A percentile compares a stretch with the other conserved stretches of the same genome.
phyloP scores from a whole-genome alignment of 2,797 vertebrate species.

The Takifugu rubripes region DNA sequence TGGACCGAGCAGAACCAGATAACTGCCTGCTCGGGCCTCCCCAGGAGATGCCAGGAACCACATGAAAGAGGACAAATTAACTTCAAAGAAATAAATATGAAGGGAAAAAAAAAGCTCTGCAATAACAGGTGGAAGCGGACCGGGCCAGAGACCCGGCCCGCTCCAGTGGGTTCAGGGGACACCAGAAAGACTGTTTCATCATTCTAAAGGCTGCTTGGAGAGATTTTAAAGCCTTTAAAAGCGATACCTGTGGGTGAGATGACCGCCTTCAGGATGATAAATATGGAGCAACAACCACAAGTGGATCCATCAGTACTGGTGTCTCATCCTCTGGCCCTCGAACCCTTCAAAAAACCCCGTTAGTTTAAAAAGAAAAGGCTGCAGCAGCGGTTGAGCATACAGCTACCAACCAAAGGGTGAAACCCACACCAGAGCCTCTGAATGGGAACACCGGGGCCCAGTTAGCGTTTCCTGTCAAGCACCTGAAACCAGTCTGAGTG shows the following conservation, averaged over 20 bases:
- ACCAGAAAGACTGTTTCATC: constrained; percentile 55
- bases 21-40: constrained; percentile 21
- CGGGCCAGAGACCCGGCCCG: constrained; percentile 7
- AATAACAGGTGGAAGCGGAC: constrained; percentile 19
- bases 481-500: constrained; percentile 40
- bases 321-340: neutral
- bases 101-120: constrained; percentile 16
- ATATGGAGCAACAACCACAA: neutral
- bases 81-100: constrained; percentile 22
- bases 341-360: neutral
- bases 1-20: constrained; percentile 23
- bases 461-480: constrained; percentile 9
- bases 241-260: neutral
- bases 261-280: too few species aligned
- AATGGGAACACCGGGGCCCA: constrained; percentile 4
- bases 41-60: constrained; percentile 15
- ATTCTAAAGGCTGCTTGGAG: constrained; percentile 47
- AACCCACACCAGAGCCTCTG: neutral
- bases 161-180: constrained; percentile 50
- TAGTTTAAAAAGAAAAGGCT: neutral
- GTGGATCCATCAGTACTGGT: neutral
- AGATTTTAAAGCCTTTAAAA: constrained; percentile 1
- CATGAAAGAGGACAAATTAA: constrained; percentile 11
- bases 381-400: too few species aligned
- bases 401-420: too few species aligned